Conservation (phyloP, 2,113 vertebrate species). For the Chascanopsetta lugubris region DNA sequence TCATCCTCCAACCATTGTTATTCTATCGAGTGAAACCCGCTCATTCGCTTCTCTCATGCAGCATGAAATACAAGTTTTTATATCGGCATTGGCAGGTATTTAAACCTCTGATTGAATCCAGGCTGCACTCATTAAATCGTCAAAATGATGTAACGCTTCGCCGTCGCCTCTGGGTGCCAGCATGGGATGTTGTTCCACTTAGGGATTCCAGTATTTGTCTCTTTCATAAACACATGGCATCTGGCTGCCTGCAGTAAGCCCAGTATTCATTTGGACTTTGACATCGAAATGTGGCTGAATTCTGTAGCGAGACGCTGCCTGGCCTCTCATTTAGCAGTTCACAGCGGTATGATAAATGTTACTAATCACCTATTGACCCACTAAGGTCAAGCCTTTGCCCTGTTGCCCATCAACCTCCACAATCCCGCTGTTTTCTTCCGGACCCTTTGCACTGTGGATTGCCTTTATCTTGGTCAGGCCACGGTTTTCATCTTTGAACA, state of each 20-base stretch:
- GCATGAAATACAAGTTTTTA: slow-evolving; percentile 69
- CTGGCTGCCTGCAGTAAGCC: slow-evolving; percentile 63
- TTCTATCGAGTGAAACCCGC: slow-evolving; percentile 55
- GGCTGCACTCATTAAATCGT: slow-evolving; percentile 69
- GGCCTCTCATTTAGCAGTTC: slow-evolving; percentile 63
- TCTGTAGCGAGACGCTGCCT: slow-evolving; percentile 53
- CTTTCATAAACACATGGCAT: slow-evolving; percentile 72
- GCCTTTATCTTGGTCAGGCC: slow-evolving; percentile 49
- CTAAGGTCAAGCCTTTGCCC: slow-evolving; percentile 71
- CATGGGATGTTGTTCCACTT: slow-evolving; percentile 75
- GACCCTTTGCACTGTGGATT: slow-evolving; percentile 48
- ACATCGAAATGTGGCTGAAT: slow-evolving; percentile 45
- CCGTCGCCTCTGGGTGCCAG: slow-evolving; percentile 64
- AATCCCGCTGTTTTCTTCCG: slow-evolving; percentile 46
- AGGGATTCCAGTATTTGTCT: slow-evolving; percentile 70
- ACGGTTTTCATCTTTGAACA: slow-evolving; percentile 29
- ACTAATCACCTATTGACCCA: slow-evolving; percentile 76
- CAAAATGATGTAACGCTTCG: slow-evolving; percentile 70
- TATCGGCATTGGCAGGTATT: slow-evolving; percentile 72
- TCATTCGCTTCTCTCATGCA: slow-evolving; percentile 66
- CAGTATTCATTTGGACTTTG: slow-evolving; percentile 55
- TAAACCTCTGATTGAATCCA: slow-evolving; percentile 72
- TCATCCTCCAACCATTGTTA: slow-evolving; percentile 56
- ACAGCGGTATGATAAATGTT: slow-evolving; percentile 77
- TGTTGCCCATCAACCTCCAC: slow-evolving; percentile 57